A percentile compares a stretch with the other conserved stretches of the same genome.
Evolutionary conservation across 2,113 vertebrate species (phyloP).

Genomic region (Calidris pygmaea): DNA sequence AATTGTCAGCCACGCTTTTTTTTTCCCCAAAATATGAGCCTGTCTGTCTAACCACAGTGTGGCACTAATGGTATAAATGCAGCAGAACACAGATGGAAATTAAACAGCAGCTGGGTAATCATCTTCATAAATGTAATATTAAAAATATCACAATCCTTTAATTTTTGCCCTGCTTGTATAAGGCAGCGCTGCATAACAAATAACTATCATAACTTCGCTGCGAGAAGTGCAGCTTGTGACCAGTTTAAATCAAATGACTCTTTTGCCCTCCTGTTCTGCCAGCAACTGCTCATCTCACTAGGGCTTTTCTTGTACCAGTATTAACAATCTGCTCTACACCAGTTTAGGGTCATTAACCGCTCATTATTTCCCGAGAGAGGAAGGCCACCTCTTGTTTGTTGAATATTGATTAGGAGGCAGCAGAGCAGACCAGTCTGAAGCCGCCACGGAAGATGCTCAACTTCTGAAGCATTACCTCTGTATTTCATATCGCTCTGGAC

Average conservation of each 20-base stretch:
- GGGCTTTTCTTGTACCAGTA: neutral
- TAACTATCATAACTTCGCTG: neutral
- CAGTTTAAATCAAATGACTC: constrained; percentile 19
- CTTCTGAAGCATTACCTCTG: neutral
- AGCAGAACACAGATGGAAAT: constrained; percentile 59
- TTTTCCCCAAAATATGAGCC: neutral
- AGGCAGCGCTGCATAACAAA: constrained; percentile 40
- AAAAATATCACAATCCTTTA: constrained; percentile 44
- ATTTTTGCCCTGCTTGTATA: constrained; percentile 42
- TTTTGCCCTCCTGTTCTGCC: constrained; percentile 19
- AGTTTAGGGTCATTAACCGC: constrained; percentile 20
- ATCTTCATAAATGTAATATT: constrained; percentile 61
- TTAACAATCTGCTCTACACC: constrained; percentile 35
- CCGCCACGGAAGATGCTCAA: neutral
- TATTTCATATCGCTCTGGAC: neutral
- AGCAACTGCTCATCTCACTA: neutral
- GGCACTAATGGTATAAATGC: constrained; percentile 60
- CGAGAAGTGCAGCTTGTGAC: neutral
- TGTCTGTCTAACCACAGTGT: constrained; percentile 60
- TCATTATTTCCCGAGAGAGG: constrained; percentile 18
- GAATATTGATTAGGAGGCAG: constrained; percentile 43
- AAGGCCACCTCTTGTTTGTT: constrained; percentile 10
- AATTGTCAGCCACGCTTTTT: neutral
- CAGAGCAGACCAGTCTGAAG: neutral
- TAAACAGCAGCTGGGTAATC: constrained; percentile 51